Evolutionary conservation across 2,888 invertebrate species (phyloP), one percentile per base, ranked within the genome.

Genomic region (Molorchus minor): DNA sequence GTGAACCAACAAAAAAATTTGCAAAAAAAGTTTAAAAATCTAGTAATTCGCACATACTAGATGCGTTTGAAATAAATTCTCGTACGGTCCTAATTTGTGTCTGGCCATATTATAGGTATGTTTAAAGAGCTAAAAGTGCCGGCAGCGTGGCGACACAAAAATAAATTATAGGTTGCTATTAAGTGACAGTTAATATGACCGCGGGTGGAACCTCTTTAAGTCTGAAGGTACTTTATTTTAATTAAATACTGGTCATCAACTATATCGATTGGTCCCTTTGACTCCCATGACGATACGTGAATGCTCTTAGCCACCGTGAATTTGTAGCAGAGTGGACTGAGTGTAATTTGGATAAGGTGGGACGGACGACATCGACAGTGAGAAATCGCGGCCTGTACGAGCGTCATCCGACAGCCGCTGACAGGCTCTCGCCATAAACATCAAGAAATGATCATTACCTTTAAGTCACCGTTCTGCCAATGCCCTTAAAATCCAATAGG

Each of bases 331-430:
- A 73, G 70, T 71, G 61, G 61, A 61, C 64, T 65, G 45, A 68
- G 69, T 62, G 72, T 74, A 77, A 77, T 78, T 78, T 77, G 75
- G 75, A 74, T 75, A 78, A 77, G 77, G 76, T 77, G 65, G 71
- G 59, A 69, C 65, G 62, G 65, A 70, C 74, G 77, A 58, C 62
- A 65, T 70, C 74, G 79, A 78, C 79, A 77, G 74, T 77, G 77
- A 78, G 77, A 76, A 79, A 78, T 79, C 75, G 77, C 71, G 62
- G 67, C 67, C 73, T 71, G 75, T 76, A 61, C 58, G 60, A 61
- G 64, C 62, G 63, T 70, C 67, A 76, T 77, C 75, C 74, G 74
- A 73, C 73, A 75, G 70, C 67, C 72, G 76, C 74, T 76, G 77
- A 78, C 77, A 77, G 74, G 58, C 66, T 66, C 69, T 70, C 67